Conservation (phyloP, 2,113 vertebrate species). For the Gambusia affinis region DNA sequence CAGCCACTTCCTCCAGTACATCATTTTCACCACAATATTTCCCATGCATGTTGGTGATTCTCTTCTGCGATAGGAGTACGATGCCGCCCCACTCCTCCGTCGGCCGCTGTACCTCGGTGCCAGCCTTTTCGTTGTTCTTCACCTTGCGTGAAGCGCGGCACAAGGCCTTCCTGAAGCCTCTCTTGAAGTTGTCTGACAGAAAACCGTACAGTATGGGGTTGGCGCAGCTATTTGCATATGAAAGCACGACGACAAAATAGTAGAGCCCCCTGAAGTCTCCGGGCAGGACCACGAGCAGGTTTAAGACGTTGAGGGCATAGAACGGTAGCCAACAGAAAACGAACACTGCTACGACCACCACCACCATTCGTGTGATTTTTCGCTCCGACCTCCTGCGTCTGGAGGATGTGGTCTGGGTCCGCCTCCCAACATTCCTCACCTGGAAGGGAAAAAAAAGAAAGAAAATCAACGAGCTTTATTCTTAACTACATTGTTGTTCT, state of each 20-base stretch:
- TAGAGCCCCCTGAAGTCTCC: slow-evolving; percentile 90
- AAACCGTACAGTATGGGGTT: slow-evolving; percentile 95
- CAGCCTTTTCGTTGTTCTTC: slow-evolving; percentile 79
- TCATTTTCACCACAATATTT: slow-evolving; percentile 31
- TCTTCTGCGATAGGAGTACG: slow-evolving; percentile 34
- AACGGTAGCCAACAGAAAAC: slow-evolving; percentile 96
- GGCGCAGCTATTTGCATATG: slow-evolving; percentile 95
- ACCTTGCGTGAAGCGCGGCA: slow-evolving; percentile 86
- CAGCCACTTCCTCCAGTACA: slow-evolving; percentile 51
- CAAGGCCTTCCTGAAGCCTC: slow-evolving; percentile 89
- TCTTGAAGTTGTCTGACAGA: slow-evolving; percentile 95
- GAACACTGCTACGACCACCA: slow-evolving; percentile 91
- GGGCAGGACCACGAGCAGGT: slow-evolving; percentile 88
- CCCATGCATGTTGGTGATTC: neutral
- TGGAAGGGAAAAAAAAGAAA: slow-evolving; percentile 17
- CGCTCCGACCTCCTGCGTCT: slow-evolving; percentile 89
- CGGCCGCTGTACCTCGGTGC: slow-evolving; percentile 53
- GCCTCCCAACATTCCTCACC: slow-evolving; percentile 87
- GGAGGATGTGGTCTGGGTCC: slow-evolving; percentile 84
- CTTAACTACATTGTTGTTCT: no score
- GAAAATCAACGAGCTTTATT: neutral
- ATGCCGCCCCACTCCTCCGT: slow-evolving; percentile 73
- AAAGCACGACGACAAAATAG: slow-evolving; percentile 93
- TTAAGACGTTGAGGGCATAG: slow-evolving; percentile 92
- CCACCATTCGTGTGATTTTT: slow-evolving; percentile 93